Evolutionary conservation across 2,888 invertebrate genomes (phyloP).

Genomic region (Resseliella maxima): DNA sequence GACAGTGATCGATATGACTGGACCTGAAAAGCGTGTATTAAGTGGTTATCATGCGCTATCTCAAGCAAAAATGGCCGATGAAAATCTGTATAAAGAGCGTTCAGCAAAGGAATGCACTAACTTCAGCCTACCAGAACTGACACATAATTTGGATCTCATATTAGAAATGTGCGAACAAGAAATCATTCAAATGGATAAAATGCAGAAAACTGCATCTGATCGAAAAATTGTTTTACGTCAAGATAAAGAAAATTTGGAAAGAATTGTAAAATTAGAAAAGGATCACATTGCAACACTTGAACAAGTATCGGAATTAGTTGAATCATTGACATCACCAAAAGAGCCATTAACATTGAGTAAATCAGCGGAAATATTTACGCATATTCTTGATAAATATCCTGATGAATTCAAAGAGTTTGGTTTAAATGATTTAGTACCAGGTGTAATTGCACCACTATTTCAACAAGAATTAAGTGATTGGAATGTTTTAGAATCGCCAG

Average conservation of each 20-base stretch:
- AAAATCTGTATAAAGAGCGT: constrained; percentile 75
- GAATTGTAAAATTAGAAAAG: constrained; percentile 78
- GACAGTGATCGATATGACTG: constrained; percentile 99
- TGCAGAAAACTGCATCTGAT: constrained; percentile 81
- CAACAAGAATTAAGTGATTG: constrained; percentile 80
- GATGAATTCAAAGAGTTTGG: constrained; percentile 88
- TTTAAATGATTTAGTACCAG: constrained; percentile 84
- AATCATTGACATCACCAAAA: constrained; percentile 68
- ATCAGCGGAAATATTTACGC: constrained; percentile 66
- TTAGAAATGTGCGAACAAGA: constrained; percentile 72
- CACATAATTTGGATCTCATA: constrained; percentile 90
- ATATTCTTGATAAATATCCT: constrained; percentile 72
- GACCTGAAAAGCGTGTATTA: constrained; percentile 90
- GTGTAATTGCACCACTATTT: constrained; percentile 85
- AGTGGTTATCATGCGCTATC: constrained; percentile 93
- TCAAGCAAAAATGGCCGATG: constrained; percentile 71
- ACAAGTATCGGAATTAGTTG: constrained; percentile 76
- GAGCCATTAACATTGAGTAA: constrained; percentile 66
- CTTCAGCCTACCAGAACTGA: constrained; percentile 87
- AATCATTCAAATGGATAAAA: constrained; percentile 87
- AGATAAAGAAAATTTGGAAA: constrained; percentile 79
- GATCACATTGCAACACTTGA: constrained; percentile 78
- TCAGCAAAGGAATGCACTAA: constrained; percentile 74
- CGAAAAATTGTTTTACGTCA: constrained; percentile 81
- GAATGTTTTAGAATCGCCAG: constrained; percentile 81